Base-by-base conservation (phyloP, 1,140 invertebrate species). In the Ruditapes philippinarum region DNA sequence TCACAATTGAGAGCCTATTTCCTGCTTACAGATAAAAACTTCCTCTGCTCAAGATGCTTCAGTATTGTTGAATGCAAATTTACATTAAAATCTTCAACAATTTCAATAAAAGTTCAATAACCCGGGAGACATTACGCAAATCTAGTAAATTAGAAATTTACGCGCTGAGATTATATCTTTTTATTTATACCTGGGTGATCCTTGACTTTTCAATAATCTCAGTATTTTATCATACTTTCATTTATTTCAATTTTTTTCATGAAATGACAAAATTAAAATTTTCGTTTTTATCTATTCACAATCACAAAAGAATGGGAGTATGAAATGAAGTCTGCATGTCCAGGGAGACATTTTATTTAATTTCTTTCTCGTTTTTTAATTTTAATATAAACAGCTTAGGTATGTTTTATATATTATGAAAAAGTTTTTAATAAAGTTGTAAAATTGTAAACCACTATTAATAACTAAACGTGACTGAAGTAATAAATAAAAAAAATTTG, bases 21-120 rank as follows among this genome's bases (percentile, higher is more conserved):
- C 74, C 74, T 51, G 74, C 74, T 51, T 36, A 51, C 17, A 54
- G 74, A 78, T 78, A 78, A 78, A 78, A 78, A 45, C 54, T 78
- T 49, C 74, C 54, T n/a, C 36, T 25, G 19, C 38, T 14, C 51
- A 78, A 3, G 14, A 12, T 19, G 14, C 36, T 78, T 78, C 42
- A 78, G 54, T 54, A 78, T 51, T 19, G 22, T 14, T 28, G 36
- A 57, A 57, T 78, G 45, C 42, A 78, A 78, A 49, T 78, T 51
- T 78, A 51, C 74, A 78, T 78, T 51, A 54, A 78, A 78, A 51
- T 40, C 2, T 5, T n/a, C 74, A 54, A 14, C n/a, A n/a, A 51
- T 78, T 78, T 51, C 11, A 78, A 54, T 78, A 51, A 51, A 22
- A 49, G 74, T 78, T 78, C 74, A 78, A 31, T 78, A 54, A 74